phyloP scores from a whole-genome alignment of 1,140 invertebrate species.

The Eurosta solidaginis region DNA sequence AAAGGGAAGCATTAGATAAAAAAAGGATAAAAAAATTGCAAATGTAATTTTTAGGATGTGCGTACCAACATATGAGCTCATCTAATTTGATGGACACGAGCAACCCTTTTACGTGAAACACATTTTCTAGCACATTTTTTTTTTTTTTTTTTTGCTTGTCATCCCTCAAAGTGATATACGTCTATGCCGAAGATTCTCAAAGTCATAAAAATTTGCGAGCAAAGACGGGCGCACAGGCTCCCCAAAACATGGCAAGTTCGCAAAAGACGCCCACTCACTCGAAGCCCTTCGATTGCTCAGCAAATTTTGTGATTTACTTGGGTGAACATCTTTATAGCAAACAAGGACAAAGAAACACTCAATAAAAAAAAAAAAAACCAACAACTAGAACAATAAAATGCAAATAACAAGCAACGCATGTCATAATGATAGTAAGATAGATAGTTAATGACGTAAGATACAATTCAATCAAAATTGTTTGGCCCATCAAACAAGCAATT shows the following conservation, averaged over 20 bases:
- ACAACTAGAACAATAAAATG: slow-evolving; percentile 36
- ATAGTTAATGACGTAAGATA: slow-evolving; percentile 37
- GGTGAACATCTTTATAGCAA: background rate
- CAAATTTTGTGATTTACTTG: no score
- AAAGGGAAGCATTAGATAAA: background rate
- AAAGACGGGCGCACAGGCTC: background rate
- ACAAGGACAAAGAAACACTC: slow-evolving; percentile 32
- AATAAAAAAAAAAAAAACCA: slow-evolving; percentile 54
- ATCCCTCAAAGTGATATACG: background rate
- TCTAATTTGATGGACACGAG: slow-evolving; percentile 1
- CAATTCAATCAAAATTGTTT: slow-evolving; percentile 60
- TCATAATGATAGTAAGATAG: background rate
- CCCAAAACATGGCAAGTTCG: background rate
- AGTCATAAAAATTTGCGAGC: background rate
- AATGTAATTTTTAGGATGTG: slow-evolving; percentile 37
- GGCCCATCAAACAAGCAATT: slow-evolving; percentile 53
- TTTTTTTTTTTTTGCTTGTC: background rate
- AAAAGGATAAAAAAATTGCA: slow-evolving; percentile 24
- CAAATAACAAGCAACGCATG: background rate
- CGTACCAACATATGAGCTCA: background rate
- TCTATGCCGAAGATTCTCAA: background rate
- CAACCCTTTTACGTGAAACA: background rate
- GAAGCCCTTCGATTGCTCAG: background rate
- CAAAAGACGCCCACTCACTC: background rate
- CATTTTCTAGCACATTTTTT: no score